These are phyloP conservation scores for Oreochromis niloticus DNA, from an alignment of 2,113 vertebrate genomes.

Conservation along the genomic window DNA sequence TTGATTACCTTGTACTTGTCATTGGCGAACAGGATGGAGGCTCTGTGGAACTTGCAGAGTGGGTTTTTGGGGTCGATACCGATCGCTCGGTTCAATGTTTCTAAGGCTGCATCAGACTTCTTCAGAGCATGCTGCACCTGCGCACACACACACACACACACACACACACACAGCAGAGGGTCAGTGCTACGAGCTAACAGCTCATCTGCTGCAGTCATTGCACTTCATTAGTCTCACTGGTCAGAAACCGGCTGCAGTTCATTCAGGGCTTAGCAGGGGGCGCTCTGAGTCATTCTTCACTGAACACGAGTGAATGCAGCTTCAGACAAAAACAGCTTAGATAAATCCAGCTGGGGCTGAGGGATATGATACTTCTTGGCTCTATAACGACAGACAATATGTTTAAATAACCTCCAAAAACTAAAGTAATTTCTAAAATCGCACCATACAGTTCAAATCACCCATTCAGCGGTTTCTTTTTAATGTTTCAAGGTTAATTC, in stretches of 20 bases:
- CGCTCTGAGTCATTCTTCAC: too few relatives aligned
- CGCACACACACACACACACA: neutral
- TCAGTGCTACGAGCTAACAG: neutral
- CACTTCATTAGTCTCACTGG: neutral
- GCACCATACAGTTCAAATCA: too few relatives aligned
- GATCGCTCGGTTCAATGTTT: slow-evolving; percentile 95
- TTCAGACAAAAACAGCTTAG: too few relatives aligned
- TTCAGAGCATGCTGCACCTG: slow-evolving; percentile 96
- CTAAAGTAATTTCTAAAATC: too few relatives aligned
- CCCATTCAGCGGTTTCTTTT: too few relatives aligned
- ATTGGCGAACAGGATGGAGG: slow-evolving; percentile 95
- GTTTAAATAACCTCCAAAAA: too few relatives aligned
- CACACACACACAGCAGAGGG: neutral
- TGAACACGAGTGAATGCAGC: too few relatives aligned
- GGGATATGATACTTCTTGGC: too few relatives aligned
- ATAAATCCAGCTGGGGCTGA: neutral
- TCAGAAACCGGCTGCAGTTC: neutral
- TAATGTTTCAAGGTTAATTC: too few relatives aligned
- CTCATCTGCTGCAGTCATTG: neutral
- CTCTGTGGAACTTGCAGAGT: slow-evolving; percentile 98
- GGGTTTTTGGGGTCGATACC: slow-evolving; percentile 96
- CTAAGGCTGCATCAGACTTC: slow-evolving; percentile 94
- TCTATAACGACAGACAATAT: too few relatives aligned
- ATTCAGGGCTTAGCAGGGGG: neutral
- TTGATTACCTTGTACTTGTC: slow-evolving; percentile 93